Conservation (phyloP, 2,888 invertebrate genomes). For the Sinopyrophorus schimmeli region DNA sequence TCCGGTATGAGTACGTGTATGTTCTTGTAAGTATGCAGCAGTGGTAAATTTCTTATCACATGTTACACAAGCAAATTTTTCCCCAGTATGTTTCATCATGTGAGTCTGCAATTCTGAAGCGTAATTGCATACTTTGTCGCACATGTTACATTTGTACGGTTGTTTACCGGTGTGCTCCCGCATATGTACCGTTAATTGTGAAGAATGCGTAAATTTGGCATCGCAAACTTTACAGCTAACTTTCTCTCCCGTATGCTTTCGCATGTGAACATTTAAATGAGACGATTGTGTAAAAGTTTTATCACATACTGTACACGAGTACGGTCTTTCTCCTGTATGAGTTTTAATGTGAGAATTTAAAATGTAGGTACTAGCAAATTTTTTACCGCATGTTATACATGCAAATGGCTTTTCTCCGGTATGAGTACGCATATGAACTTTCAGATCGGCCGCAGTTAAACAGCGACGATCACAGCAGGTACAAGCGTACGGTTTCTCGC, state of each 20-base stretch:
- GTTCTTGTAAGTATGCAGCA: slow-evolving; percentile 52
- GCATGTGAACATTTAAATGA: slow-evolving; percentile 59
- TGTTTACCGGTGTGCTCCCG: slow-evolving; percentile 66
- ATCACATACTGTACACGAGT: slow-evolving; percentile 61
- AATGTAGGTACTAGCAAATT: slow-evolving; percentile 52
- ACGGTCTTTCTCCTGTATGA: slow-evolving; percentile 60
- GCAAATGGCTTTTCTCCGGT: slow-evolving; percentile 53
- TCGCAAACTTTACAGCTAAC: slow-evolving; percentile 48
- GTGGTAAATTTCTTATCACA: slow-evolving; percentile 51
- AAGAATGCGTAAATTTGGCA: slow-evolving; percentile 63
- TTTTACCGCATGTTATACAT: slow-evolving; percentile 50
- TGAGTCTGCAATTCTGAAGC: slow-evolving; percentile 63
- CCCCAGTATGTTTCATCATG: slow-evolving; percentile 61
- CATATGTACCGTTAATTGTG: slow-evolving; percentile 63
- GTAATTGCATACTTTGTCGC: slow-evolving; percentile 65
- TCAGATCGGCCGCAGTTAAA: slow-evolving; percentile 51
- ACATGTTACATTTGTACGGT: slow-evolving; percentile 61
- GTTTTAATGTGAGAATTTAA: slow-evolving; percentile 59
- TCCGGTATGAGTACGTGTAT: slow-evolving; percentile 53
- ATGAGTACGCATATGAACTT: slow-evolving; percentile 51
- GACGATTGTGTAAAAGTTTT: slow-evolving; percentile 60
- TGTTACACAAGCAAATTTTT: slow-evolving; percentile 44
- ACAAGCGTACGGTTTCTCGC: slow-evolving; percentile 53
- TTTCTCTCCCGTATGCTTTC: slow-evolving; percentile 53
- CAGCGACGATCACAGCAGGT: slow-evolving; percentile 53